Percentiles rank a stretch among this genome's conserved stretches.
Evolutionary conservation across 2,113 vertebrate species (phyloP).

Genomic region (Pungitius pungitius): DNA sequence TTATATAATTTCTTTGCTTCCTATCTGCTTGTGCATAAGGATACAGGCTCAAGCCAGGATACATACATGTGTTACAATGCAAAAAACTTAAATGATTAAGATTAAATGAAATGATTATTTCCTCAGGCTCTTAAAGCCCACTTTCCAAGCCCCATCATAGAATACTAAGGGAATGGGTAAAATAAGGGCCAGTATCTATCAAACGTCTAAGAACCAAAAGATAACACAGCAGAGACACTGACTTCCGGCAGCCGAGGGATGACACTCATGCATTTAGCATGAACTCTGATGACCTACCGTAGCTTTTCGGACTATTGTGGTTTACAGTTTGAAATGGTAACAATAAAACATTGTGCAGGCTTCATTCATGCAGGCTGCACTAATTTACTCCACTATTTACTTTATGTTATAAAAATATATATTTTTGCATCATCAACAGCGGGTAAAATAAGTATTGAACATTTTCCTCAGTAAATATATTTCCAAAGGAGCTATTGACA

Average conservation of each 20-base stretch:
- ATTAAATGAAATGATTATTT: conserved; percentile 23
- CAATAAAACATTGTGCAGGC: background rate
- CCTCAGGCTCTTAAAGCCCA: conserved; percentile 3
- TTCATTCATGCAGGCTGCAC: too few relatives aligned
- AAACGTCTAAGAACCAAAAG: background rate
- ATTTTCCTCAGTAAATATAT: too few relatives aligned
- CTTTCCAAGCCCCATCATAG: background rate
- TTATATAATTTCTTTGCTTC: background rate
- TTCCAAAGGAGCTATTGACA: too few relatives aligned
- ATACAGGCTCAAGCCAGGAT: background rate
- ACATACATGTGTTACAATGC: conserved; percentile 3
- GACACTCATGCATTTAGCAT: too few relatives aligned
- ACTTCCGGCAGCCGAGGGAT: background rate
- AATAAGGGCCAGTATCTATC: background rate
- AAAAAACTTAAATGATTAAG: background rate
- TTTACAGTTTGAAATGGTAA: background rate
- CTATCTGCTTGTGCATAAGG: conserved; percentile 10
- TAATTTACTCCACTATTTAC: background rate
- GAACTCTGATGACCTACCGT: background rate
- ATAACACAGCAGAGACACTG: background rate
- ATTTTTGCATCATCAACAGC: background rate
- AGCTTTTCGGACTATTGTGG: background rate
- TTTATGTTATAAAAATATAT: background rate
- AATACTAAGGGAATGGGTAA: background rate
- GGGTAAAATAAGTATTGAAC: too few relatives aligned